phyloP scores from a whole-genome alignment of 2,797 vertebrate genomes.

The Ptychadena robeensis region DNA sequence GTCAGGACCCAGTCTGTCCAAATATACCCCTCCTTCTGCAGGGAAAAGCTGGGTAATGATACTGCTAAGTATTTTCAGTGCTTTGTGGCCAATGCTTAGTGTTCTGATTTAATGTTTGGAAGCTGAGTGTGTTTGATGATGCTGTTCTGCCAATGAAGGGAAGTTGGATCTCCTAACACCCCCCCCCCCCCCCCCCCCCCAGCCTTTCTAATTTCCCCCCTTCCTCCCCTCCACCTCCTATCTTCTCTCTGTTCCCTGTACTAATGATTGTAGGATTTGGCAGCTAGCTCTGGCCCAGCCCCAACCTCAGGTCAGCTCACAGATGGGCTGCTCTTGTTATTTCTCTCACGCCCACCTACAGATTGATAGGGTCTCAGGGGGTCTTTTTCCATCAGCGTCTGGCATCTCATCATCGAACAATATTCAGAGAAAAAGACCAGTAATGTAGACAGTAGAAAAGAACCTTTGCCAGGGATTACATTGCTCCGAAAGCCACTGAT shows the following conservation, averaged over 20 bases:
- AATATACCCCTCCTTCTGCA: conserved; percentile 16
- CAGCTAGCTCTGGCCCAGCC: conserved; percentile 59
- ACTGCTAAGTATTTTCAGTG: conserved; percentile 7
- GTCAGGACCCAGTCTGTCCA: conserved; percentile 54
- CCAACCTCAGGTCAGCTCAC: conserved; percentile 62
- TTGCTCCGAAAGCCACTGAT: conserved; percentile 51
- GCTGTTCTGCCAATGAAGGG: conserved; percentile 23
- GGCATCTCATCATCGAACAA: conserved; percentile 64
- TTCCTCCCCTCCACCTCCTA: conserved; percentile 1
- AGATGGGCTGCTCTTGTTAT: conserved; percentile 63
- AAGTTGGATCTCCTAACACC: conserved; percentile 29
- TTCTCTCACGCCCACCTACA: conserved; percentile 62
- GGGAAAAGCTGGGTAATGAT: conserved; percentile 7
- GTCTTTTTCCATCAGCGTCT: conserved; percentile 59
- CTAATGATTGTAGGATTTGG: conserved; percentile 62
- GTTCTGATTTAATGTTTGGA: conserved; percentile 55
- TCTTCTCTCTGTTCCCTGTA: conserved; percentile 49
- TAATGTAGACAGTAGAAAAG: conserved; percentile 50
- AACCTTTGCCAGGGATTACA: conserved; percentile 51
- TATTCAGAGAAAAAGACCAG: conserved; percentile 53
- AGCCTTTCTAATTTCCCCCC: conserved; percentile 34
- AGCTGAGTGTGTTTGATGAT: conserved; percentile 35
- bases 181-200: conserved; percentile 20
- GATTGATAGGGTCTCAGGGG: conserved; percentile 61
- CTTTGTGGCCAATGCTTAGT: conserved; percentile 34